Conservation (phyloP, 2,888 invertebrate genomes). For the Hartigia nigra region DNA sequence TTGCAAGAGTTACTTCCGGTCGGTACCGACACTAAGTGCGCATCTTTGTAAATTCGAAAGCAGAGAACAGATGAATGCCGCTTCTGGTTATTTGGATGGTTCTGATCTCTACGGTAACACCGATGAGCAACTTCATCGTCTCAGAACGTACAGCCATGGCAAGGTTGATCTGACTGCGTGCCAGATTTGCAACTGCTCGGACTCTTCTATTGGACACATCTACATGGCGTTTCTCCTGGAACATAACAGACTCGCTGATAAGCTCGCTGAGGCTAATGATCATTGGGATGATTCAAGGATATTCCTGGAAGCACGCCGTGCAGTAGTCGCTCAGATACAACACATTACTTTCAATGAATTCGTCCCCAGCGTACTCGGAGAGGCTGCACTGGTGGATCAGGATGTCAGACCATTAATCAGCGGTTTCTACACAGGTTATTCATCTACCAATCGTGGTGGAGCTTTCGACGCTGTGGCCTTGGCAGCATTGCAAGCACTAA, state of each 20-base stretch:
- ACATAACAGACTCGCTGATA: slow-evolving; percentile 83
- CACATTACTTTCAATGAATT: slow-evolving; percentile 88
- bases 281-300: slow-evolving; percentile 84
- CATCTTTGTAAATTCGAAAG: slow-evolving; percentile 67
- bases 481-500: slow-evolving; percentile 78
- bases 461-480: slow-evolving; percentile 83
- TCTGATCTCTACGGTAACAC: slow-evolving; percentile 85
- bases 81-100: slow-evolving; percentile 85
- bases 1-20: slow-evolving; percentile 77
- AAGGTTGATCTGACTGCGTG: slow-evolving; percentile 77
- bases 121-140: slow-evolving; percentile 75
- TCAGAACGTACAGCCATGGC: slow-evolving; percentile 79
- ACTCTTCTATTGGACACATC: slow-evolving; percentile 76
- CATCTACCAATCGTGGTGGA: slow-evolving; percentile 83
- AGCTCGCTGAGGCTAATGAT: slow-evolving; percentile 76
- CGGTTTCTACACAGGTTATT: slow-evolving; percentile 84
- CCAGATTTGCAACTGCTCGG: slow-evolving; percentile 70
- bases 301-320: slow-evolving; percentile 80
- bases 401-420: slow-evolving; percentile 73
- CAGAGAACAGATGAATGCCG: slow-evolving; percentile 87
- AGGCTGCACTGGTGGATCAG: slow-evolving; percentile 74
- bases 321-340: slow-evolving; percentile 82
- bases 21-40: slow-evolving; percentile 69
- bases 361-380: slow-evolving; percentile 80
- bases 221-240: slow-evolving; percentile 80